phyloP scores from a whole-genome alignment of 2,113 vertebrate genomes.

The Nesogale talazaci region DNA sequence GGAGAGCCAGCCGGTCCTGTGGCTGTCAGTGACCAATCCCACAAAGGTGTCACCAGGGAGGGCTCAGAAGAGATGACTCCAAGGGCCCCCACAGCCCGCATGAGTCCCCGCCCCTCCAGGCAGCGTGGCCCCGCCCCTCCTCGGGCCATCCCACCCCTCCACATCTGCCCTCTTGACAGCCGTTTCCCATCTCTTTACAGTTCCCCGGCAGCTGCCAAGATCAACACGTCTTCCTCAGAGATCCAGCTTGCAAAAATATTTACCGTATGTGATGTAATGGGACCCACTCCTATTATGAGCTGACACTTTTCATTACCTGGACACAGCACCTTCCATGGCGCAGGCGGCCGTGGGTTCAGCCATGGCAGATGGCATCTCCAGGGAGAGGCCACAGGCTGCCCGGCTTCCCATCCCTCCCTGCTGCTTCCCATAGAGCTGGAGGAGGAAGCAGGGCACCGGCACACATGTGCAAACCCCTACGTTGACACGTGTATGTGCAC shows the following conservation, averaged over 20 bases:
- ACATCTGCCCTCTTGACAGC: too few species aligned
- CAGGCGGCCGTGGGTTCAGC: background rate
- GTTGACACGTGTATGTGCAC: too few species aligned
- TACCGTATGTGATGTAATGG: constrained; percentile 90
- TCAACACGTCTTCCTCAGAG: constrained; percentile 88
- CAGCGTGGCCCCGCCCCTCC: background rate
- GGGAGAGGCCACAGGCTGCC: too few species aligned
- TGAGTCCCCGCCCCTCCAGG: too few species aligned
- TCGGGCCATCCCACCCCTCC: constrained; percentile 68
- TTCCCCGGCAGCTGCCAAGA: constrained; percentile 85
- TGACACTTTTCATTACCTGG: constrained; percentile 88
- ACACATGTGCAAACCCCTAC: background rate
- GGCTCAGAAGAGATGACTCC: background rate
- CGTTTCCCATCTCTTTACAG: constrained; percentile 83
- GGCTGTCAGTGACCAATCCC: constrained; percentile 65
- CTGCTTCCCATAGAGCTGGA: background rate
- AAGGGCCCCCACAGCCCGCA: too few species aligned
- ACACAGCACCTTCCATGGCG: constrained; percentile 4
- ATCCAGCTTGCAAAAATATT: constrained; percentile 89
- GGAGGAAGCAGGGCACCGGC: background rate
- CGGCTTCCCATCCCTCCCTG: background rate
- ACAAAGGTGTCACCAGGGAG: constrained; percentile 21
- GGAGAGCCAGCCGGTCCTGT: constrained; percentile 68
- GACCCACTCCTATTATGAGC: constrained; percentile 87
- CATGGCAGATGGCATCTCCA: too few species aligned